Conservation (phyloP, 1,140 invertebrate genomes). For the Ips typographus region DNA sequence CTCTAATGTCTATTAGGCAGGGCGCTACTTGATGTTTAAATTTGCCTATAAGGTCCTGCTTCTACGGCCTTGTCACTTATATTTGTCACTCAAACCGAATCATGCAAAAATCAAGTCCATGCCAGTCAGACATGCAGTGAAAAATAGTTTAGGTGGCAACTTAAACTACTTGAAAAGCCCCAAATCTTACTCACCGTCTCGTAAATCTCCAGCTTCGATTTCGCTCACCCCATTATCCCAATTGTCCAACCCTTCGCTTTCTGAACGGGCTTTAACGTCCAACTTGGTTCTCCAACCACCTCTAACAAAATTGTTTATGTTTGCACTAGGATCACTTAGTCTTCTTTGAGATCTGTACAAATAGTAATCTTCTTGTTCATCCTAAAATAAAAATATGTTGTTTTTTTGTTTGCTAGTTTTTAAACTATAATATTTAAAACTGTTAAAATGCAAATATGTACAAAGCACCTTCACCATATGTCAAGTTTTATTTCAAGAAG, state of each 20-base stretch:
- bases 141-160: neutral
- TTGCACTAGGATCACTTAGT: conserved; percentile 91
- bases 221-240: conserved; percentile 81
- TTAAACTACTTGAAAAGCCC: neutral
- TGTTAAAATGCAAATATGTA: no score
- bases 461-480: no score
- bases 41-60: conserved; percentile 10
- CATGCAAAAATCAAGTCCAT: neutral
- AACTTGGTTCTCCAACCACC: conserved; percentile 74
- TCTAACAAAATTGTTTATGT: conserved; percentile 85
- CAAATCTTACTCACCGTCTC: conserved; percentile 73
- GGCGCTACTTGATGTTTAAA: no score
- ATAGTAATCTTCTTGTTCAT: conserved; percentile 82
- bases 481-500: no score
- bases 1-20: neutral
- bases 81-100: neutral
- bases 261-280: conserved; percentile 78
- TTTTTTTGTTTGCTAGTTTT: no score
- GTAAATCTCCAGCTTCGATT: conserved; percentile 90
- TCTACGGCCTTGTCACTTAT: conserved; percentile 9
- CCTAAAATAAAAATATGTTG: conserved; percentile 40
- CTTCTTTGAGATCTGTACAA: conserved; percentile 78
- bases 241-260: conserved; percentile 86
- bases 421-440: no score
- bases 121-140: neutral